Conservation (phyloP, 1,140 invertebrate genomes). For the Ostrea edulis region DNA sequence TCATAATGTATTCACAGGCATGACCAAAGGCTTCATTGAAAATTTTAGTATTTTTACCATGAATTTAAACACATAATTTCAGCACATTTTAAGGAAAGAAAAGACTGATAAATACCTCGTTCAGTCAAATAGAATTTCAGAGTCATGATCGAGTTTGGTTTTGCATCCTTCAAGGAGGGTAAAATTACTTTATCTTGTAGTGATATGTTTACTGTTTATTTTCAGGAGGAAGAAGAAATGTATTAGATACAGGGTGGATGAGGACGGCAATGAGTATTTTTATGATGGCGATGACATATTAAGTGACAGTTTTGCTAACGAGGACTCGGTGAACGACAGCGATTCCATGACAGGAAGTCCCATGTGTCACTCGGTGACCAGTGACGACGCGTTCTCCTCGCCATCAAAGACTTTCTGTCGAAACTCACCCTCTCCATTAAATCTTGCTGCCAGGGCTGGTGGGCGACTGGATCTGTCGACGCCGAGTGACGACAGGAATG, state of each 20-base stretch:
- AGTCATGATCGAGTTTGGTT: not conserved
- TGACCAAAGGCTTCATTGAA: constrained; percentile 24
- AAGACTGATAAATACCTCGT: not conserved
- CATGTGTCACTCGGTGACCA: constrained; percentile 59
- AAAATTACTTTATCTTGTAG: not conserved
- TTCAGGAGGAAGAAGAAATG: constrained; percentile 99
- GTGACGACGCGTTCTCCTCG: constrained; percentile 65
- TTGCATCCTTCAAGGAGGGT: not conserved
- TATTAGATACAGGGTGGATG: constrained; percentile 93
- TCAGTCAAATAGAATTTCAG: not conserved
- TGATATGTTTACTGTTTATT: constrained; percentile 78
- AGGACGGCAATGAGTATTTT: constrained; percentile 81
- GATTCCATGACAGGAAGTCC: constrained; percentile 66
- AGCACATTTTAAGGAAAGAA: not conserved
- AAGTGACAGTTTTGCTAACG: constrained; percentile 58
- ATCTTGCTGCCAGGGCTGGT: constrained; percentile 19
- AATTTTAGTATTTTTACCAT: not conserved
- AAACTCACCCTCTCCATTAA: constrained; percentile 61
- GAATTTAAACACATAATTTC: not conserved
- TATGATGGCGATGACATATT: constrained; percentile 85
- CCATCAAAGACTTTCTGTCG: constrained; percentile 61
- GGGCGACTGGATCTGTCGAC: not conserved
- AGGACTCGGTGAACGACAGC: constrained; percentile 61
- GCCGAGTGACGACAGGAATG: constrained; percentile 12
- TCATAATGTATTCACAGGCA: constrained; percentile 21